Evolutionary conservation across 2,888 invertebrate genomes (phyloP).

Genomic region (Amphimallon solstitiale): DNA sequence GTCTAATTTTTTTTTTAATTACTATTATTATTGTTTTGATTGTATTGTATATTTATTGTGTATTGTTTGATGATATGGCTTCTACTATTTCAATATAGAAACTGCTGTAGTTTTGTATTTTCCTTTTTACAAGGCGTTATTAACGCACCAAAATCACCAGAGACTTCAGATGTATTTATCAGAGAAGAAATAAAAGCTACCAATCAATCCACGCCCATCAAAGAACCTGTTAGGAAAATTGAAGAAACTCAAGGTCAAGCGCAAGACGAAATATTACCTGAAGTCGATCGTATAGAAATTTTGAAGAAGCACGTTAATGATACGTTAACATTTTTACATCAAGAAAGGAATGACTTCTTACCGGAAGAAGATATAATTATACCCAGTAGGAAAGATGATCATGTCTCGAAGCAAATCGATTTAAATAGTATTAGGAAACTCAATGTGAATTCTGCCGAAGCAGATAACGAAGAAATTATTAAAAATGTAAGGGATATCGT

Average conservation of each 20-base stretch:
- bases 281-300: conserved; percentile 49
- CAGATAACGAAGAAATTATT: conserved; percentile 37
- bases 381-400: conserved; percentile 61
- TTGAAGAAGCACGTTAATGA: conserved; percentile 60
- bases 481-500: conserved; percentile 34
- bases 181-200: conserved; percentile 20
- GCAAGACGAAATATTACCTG: conserved; percentile 20
- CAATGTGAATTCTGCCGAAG: conserved; percentile 45
- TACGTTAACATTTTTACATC: conserved; percentile 61
- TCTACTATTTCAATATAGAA: conserved; percentile 27
- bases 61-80: conserved; percentile 25
- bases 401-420: conserved; percentile 58
- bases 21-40: conserved; percentile 7
- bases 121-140: conserved; percentile 33
- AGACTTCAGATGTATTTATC: conserved; percentile 30
- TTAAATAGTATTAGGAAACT: conserved; percentile 52
- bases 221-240: background rate
- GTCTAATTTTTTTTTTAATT: conserved; percentile 13
- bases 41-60: conserved; percentile 26
- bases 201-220: conserved; percentile 15
- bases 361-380: conserved; percentile 61
- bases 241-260: background rate
- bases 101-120: conserved; percentile 36
- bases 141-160: conserved; percentile 26
- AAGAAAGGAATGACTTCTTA: conserved; percentile 62